These are phyloP conservation scores for Xestia ashworthii DNA, from an alignment of 2,888 invertebrate species.

Conservation along the genomic window DNA sequence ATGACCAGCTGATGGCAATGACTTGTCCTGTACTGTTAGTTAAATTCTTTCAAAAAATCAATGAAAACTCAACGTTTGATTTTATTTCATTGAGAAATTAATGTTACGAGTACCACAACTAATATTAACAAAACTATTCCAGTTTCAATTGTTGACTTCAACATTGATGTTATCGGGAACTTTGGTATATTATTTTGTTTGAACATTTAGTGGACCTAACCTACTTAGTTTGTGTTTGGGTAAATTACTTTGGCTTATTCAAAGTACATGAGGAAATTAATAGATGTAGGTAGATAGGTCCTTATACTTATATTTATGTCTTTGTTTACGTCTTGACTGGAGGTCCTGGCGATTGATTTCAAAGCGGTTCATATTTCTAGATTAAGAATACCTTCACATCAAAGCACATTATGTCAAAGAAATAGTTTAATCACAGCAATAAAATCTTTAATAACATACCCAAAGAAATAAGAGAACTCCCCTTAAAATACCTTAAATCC, in stretches of 20 bases:
- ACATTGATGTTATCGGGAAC: constrained; percentile 25
- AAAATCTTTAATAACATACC: no score
- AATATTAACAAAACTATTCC: constrained; percentile 10
- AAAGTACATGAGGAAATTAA: neutral
- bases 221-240: constrained; percentile 17
- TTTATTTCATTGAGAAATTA: neutral
- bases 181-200: constrained; percentile 28
- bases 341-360: neutral
- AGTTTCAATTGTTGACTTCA: constrained; percentile 29
- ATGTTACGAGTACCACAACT: neutral
- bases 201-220: neutral
- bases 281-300: neutral
- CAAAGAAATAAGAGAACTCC: no score
- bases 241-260: constrained; percentile 11
- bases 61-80: neutral
- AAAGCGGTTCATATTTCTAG: neutral
- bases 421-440: no score
- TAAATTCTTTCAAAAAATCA: neutral
- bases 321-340: neutral
- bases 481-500: no score
- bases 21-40: neutral
- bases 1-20: neutral
- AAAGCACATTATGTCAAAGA: no score
- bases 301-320: neutral
- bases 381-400: no score